Percentiles rank a stretch among this genome's conserved stretches.
Evolutionary conservation across 1,140 invertebrate genomes (phyloP).

Genomic region (Kradibia gibbosae): DNA sequence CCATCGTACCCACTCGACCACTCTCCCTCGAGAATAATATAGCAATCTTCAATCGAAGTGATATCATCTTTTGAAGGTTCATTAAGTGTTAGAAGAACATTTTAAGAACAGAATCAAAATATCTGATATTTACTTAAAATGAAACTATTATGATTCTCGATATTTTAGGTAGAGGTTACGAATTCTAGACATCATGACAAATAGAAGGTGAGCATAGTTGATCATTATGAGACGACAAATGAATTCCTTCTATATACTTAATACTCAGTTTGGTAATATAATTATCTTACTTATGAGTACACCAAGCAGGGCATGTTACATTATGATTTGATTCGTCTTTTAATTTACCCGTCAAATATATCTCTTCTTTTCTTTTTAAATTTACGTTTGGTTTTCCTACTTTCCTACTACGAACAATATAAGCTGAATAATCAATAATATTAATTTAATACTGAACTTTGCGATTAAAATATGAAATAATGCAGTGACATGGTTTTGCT

Average conservation of each 20-base stretch:
- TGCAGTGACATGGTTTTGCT: neutral
- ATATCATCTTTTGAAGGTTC: constrained; percentile 20
- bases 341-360: no score
- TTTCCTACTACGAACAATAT: neutral
- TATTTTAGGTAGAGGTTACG: neutral
- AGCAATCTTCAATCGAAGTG: constrained; percentile 1
- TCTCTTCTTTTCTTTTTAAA: constrained; percentile 12
- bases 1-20: neutral
- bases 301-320: no score
- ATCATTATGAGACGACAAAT: no score
- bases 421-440: constrained; percentile 12
- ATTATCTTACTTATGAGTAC: no score
- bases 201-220: no score
- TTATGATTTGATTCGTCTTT: no score
- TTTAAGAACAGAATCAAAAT: neutral
- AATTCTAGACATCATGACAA: neutral
- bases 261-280: no score
- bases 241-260: no score
- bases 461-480: neutral
- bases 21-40: neutral
- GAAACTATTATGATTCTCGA: neutral
- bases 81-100: constrained; percentile 22
- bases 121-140: constrained; percentile 10
- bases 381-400: neutral
- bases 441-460: neutral